Conservation (phyloP, 2,113 vertebrate species). For the Pterocles gutturalis region DNA sequence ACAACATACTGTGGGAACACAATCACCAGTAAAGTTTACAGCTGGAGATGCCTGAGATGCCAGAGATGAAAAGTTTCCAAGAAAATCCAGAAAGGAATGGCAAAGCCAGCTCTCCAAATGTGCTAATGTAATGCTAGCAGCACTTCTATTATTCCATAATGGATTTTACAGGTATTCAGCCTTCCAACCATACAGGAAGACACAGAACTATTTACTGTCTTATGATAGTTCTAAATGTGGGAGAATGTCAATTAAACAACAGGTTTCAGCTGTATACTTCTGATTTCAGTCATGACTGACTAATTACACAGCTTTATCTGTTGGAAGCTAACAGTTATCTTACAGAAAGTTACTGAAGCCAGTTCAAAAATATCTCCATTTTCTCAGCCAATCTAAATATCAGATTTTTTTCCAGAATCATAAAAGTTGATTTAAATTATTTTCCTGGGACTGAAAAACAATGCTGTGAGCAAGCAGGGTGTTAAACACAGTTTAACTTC, state of each 20-base stretch:
- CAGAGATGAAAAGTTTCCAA: neutral
- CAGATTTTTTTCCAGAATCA: neutral
- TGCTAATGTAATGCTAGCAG: neutral
- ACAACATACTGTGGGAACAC: neutral
- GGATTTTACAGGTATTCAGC: neutral
- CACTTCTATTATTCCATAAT: neutral
- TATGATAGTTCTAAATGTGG: neutral
- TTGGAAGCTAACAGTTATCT: constrained; percentile 18
- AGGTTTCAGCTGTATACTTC: neutral
- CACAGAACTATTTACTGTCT: neutral
- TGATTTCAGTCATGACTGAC: neutral
- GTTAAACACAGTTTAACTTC: neutral
- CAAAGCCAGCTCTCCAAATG: neutral
- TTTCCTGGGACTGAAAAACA: constrained; percentile 11
- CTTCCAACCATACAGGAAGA: neutral
- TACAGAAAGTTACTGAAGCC: neutral
- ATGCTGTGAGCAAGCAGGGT: neutral
- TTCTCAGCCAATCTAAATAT: constrained; percentile 27
- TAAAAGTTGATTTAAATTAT: neutral
- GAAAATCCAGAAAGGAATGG: neutral
- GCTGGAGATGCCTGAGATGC: neutral
- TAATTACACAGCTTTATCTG: constrained; percentile 12
- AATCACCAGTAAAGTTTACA: neutral
- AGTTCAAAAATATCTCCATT: constrained; percentile 10
- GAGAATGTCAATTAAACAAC: constrained; percentile 6